These are phyloP conservation scores for Phyto melanocephala DNA, from an alignment of 2,888 invertebrate species.

Conservation along the genomic window DNA sequence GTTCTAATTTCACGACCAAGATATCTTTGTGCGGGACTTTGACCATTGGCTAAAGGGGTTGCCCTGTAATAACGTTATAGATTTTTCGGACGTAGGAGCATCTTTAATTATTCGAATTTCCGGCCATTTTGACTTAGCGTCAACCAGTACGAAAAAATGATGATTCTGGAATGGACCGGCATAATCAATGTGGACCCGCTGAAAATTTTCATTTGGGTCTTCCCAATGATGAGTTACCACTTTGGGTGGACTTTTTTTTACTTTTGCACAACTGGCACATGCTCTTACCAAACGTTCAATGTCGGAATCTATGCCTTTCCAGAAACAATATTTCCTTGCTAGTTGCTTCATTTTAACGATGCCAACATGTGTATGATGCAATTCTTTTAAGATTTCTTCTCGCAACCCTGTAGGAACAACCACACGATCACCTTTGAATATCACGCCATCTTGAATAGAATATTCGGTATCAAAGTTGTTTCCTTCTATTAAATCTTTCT, in stretches of 20 bases:
- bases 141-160: too few species aligned
- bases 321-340: conserved; percentile 10
- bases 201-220: too few species aligned
- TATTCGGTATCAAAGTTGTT: conserved; percentile 17
- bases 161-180: too few species aligned
- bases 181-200: too few species aligned
- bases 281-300: conserved; percentile 22
- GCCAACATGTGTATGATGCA: conserved; percentile 1
- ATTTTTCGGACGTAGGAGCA: conserved; percentile 21
- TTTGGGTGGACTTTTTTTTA: conserved; percentile 21
- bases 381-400: conserved; percentile 15
- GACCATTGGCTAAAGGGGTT: conserved; percentile 42
- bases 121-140: too few species aligned
- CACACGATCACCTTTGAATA: conserved; percentile 31
- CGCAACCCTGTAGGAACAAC: conserved; percentile 8
- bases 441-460: conserved; percentile 6
- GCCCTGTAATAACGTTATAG: conserved; percentile 27
- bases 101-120: conserved; percentile 24
- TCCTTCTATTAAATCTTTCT: neutral
- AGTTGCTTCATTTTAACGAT: conserved; percentile 16
- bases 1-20: conserved; percentile 29
- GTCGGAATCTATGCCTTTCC: conserved; percentile 12
- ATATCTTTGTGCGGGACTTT: conserved; percentile 47
- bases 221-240: conserved; percentile 10
- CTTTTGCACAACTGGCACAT: conserved; percentile 22